These are phyloP conservation scores for Nomada ferruginata DNA, from an alignment of 2,888 invertebrate genomes.

Conservation along the genomic window DNA sequence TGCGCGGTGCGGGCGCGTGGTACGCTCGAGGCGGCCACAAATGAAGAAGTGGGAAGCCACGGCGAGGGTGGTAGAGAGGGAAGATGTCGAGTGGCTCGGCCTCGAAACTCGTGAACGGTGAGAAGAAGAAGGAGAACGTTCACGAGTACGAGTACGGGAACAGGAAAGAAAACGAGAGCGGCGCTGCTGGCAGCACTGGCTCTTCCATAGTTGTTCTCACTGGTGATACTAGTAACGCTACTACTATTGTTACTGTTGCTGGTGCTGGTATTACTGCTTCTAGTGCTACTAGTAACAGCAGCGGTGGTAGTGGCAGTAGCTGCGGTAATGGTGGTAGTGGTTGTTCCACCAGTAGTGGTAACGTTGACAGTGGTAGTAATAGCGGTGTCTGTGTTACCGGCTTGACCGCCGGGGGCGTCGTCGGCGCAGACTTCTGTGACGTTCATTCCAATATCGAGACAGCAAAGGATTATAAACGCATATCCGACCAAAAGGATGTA, in stretches of 20 bases:
- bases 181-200: constrained; percentile 60
- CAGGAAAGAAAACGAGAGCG: constrained; percentile 69
- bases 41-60: constrained; percentile 75
- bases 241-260: constrained; percentile 23
- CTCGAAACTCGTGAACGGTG: constrained; percentile 79
- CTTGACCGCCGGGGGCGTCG: constrained; percentile 60
- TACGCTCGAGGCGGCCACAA: constrained; percentile 78
- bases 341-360: constrained; percentile 35
- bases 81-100: constrained; percentile 81
- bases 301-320: constrained; percentile 54
- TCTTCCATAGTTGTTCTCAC: constrained; percentile 49
- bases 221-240: constrained; percentile 42
- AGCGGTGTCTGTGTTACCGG: constrained; percentile 58
- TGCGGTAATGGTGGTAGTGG: constrained; percentile 56
- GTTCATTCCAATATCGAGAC: constrained; percentile 49
- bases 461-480: constrained; percentile 53
- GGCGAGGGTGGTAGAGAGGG: constrained; percentile 76
- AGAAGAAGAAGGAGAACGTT: constrained; percentile 67
- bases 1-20: constrained; percentile 77
- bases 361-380: constrained; percentile 39
- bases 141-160: constrained; percentile 50
- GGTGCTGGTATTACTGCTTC: constrained; percentile 44
- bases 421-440: constrained; percentile 54
- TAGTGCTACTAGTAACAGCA: constrained; percentile 47
- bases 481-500: constrained; percentile 13